A percentile compares a stretch with the other conserved stretches of the same genome.
phyloP scores from a whole-genome alignment of 2,888 invertebrate species.

The Dryococelus australis region DNA sequence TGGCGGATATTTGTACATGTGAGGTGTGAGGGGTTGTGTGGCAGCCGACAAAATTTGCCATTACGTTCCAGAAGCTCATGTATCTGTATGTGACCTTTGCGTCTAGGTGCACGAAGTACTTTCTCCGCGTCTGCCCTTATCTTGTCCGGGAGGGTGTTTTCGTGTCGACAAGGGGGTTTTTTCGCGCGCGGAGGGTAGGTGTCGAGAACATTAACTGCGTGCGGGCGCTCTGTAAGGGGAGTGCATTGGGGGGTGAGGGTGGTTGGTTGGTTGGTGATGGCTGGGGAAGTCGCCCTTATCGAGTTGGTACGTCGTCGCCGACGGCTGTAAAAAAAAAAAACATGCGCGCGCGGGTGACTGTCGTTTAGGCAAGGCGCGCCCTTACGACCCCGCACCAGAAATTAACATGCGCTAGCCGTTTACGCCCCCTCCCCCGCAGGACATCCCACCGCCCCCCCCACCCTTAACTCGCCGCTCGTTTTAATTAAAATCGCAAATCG shows the following conservation, averaged over 20 bases:
- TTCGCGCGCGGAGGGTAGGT: neutral
- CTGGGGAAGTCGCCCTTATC: neutral
- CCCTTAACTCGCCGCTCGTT: neutral
- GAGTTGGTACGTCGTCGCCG: neutral
- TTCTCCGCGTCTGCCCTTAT: neutral
- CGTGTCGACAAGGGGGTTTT: neutral
- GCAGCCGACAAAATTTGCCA: neutral
- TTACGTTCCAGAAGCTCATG: neutral
- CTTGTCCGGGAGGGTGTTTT: neutral
- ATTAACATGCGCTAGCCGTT: slow-evolving; percentile 16
- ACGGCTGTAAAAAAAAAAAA: neutral
- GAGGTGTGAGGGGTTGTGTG: neutral
- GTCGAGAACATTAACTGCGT: neutral
- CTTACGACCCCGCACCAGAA: neutral
- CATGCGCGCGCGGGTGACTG: neutral
- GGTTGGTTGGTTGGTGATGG: too few species aligned
- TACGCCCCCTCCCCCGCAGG: neutral
- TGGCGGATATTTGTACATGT: neutral
- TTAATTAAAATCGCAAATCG: slow-evolving; percentile 27
- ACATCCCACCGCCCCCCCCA: neutral
- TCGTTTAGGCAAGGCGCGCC: neutral
- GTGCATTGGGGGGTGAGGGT: too few species aligned
- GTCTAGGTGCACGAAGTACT: neutral
- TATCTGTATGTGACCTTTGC: neutral
- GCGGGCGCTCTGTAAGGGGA: neutral